Evolutionary conservation across 2,113 vertebrate genomes (phyloP).

Genomic region (Lycaon pictus): DNA sequence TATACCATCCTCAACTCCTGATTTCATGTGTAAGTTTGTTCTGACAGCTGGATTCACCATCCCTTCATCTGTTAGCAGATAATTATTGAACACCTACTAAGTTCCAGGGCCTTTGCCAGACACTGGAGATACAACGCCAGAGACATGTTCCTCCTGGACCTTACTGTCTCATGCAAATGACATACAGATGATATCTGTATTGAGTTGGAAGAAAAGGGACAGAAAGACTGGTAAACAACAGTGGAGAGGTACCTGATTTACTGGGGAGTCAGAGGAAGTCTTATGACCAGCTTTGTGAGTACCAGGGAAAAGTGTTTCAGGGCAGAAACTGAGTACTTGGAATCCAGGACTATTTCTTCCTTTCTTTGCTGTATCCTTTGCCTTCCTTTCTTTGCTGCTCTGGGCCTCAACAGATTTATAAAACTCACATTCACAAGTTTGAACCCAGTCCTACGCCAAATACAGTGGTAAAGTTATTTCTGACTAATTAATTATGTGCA

Average conservation of each 20-base stretch:
- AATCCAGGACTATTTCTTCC: not conserved
- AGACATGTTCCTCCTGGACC: not conserved
- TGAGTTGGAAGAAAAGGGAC: not conserved
- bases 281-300: not conserved
- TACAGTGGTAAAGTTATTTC: not conserved
- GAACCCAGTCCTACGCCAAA: not conserved
- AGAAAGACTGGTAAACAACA: not conserved
- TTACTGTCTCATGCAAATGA: not conserved
- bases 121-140: not conserved
- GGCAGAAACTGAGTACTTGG: not conserved
- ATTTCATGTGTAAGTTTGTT: not conserved
- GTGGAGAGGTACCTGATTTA: not conserved
- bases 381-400: not conserved
- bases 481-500: not conserved
- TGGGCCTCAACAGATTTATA: not conserved
- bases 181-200: too few relatives aligned
- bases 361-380: not conserved
- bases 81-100: not conserved
- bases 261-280: not conserved
- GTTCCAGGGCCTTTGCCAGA: not conserved
- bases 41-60: not conserved
- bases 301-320: not conserved
- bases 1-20: not conserved
- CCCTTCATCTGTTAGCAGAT: not conserved
- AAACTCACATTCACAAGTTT: not conserved